phyloP scores from a whole-genome alignment of 1,140 invertebrate species.

The Tigriopus japonicus region DNA sequence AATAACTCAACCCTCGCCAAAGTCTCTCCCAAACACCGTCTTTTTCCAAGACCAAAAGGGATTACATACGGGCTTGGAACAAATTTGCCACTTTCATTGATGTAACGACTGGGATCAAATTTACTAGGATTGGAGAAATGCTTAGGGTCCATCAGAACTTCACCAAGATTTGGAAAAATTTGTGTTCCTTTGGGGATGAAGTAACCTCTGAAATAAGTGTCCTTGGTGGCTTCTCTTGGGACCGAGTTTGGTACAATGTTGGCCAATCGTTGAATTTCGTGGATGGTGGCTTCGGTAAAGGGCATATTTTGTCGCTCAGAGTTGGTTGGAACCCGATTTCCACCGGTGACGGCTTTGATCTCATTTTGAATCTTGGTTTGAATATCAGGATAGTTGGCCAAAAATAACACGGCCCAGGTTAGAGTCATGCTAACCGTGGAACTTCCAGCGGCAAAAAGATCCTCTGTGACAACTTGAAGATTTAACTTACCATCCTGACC shows the following conservation, averaged over 20 bases:
- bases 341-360: conserved; percentile 21
- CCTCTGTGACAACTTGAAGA: conserved; percentile 16
- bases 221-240: background rate
- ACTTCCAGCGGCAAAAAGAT: conserved; percentile 25
- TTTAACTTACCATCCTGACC: background rate
- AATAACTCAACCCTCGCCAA: background rate
- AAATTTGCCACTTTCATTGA: background rate
- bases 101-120: background rate
- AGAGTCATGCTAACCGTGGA: conserved; percentile 27
- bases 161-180: background rate
- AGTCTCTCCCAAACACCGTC: background rate
- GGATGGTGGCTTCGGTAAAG: background rate
- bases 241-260: background rate
- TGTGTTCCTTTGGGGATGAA: background rate
- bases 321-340: too few species aligned
- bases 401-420: conserved; percentile 26
- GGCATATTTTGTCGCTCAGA: conserved; percentile 19
- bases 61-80: background rate
- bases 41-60: background rate
- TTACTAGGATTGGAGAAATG: background rate
- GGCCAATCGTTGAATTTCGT: background rate
- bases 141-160: background rate
- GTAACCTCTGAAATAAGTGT: background rate
- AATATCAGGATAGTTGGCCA: conserved; percentile 24
- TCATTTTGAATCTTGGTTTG: conserved; percentile 25